Evolutionary conservation across 2,797 vertebrate genomes (phyloP), one percentile per base, ranked within the genome.

Genomic region (Oreortyx pictus): DNA sequence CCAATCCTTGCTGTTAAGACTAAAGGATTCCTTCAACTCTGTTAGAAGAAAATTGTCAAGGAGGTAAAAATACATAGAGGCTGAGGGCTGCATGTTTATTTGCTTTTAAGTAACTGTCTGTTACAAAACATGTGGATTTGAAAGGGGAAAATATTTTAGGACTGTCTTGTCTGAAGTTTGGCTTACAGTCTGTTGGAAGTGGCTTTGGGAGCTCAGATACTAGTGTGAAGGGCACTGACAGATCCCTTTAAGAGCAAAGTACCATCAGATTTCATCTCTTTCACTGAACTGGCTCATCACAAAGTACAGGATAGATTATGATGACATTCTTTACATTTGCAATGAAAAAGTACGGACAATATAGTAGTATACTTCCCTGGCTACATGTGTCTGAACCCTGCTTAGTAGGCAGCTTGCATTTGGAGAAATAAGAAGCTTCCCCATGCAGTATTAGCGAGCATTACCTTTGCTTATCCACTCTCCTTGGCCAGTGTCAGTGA

Each of bases 401-500:
- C 39, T 50, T 91, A 92, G 75, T 73, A 82, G 85, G 76, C 90
- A 83, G 29, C 46, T 20, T 0, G 0, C 1, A 0, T 87, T 79
- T 67, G 72, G 71, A 83, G 85, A 22, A 83, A 19, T 85, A 82
- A 89, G 84, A 88, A 80, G 54, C 60, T 94, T 75, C 75, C 52
- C 50, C 5, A 0, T 83, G 15, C 35, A 73, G 75, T 54, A 14
- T 76, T 60, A 61, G 82, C 0, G 3, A 86, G 59, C 74, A 74
- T 74, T 49, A 7, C 89, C 90, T 93, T 90, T 81, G 81, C 86
- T 90, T 94, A 66, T 74, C 78, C 44, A 11, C 90, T 86, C 64
- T 88, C 43, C 83, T 96, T 97, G 97, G 95, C 96, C 95, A 89
- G 47, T 2, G 0, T 65, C 14, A 31, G 90, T 92, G 95, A 91